Percentiles rank a stretch among this genome's conserved stretches.
Evolutionary conservation across 2,113 vertebrate genomes (phyloP).

Genomic region (Narcine bancroftii): DNA sequence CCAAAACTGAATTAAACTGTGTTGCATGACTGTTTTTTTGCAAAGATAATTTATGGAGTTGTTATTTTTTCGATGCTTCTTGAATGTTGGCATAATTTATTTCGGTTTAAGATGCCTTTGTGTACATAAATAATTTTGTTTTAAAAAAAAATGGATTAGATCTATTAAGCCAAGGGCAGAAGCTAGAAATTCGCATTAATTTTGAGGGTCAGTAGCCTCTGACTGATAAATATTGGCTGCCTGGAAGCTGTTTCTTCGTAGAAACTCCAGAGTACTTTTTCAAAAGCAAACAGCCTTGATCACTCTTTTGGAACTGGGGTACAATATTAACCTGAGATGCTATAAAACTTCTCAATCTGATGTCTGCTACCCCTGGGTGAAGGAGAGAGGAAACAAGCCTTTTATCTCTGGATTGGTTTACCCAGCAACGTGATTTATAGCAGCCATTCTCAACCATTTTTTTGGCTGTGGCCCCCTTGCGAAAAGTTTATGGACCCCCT

Average conservation of each 20-base stretch:
- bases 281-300: too few species aligned
- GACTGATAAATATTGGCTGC: not conserved
- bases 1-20: constrained; percentile 28
- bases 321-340: not conserved
- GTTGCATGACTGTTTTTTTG: constrained; percentile 10
- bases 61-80: constrained; percentile 23
- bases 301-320: not conserved
- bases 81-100: constrained; percentile 32
- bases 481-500: too few species aligned
- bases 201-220: not conserved
- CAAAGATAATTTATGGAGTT: constrained; percentile 27
- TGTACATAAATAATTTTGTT: constrained; percentile 30
- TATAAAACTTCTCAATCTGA: too few species aligned
- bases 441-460: too few species aligned
- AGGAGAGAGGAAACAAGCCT: not conserved
- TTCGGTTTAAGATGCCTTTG: constrained; percentile 26
- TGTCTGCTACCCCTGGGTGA: too few species aligned
- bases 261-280: too few species aligned
- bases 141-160: constrained; percentile 18
- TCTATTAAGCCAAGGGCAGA: too few species aligned
- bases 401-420: not conserved
- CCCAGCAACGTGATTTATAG: too few species aligned
- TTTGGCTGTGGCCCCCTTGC: too few species aligned
- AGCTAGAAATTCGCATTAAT: not conserved
- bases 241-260: not conserved